A percentile compares a stretch with the other conserved stretches of the same genome.
Evolutionary conservation across 2,888 invertebrate genomes (phyloP).

Genomic region (Trichogramma dendrolimi): DNA sequence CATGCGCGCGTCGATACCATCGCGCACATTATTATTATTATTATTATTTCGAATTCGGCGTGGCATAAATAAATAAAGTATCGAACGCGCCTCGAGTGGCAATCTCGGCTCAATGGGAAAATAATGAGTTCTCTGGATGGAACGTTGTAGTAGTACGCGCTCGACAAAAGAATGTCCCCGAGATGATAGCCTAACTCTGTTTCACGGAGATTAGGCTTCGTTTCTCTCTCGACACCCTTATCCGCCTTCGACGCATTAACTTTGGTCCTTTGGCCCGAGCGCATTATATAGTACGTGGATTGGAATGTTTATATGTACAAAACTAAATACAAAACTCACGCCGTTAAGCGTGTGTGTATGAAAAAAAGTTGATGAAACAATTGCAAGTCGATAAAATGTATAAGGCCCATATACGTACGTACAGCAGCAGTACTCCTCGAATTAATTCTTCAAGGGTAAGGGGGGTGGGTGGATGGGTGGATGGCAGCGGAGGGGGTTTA

Average conservation of each 20-base stretch:
- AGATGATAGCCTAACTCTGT: constrained; percentile 13
- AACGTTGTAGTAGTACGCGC: too few species aligned
- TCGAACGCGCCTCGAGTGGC: constrained; percentile 24
- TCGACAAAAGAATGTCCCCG: constrained; percentile 10
- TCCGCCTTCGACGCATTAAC: constrained; percentile 11
- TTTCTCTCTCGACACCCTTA: constrained; percentile 31
- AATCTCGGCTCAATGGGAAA: constrained; percentile 9
- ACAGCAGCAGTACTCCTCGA: constrained; percentile 38
- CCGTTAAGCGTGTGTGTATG: too few species aligned
- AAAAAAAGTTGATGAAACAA: too few species aligned
- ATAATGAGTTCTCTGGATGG: background rate
- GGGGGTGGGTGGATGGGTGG: constrained; percentile 34
- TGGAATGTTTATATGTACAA: too few species aligned
- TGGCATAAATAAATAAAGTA: constrained; percentile 16
- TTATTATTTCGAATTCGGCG: too few species aligned
- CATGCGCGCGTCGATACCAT: too few species aligned
- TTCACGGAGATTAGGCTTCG: constrained; percentile 36
- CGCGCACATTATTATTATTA: too few species aligned
- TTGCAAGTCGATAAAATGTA: too few species aligned
- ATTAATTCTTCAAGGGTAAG: constrained; percentile 51
- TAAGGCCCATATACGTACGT: too few species aligned
- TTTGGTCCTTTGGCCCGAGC: too few species aligned
- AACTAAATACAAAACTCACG: too few species aligned
- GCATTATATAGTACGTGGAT: too few species aligned
- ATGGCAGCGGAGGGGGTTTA: constrained; percentile 27